phyloP scores from a whole-genome alignment of 2,113 vertebrate genomes.

The Anas platyrhynchos region DNA sequence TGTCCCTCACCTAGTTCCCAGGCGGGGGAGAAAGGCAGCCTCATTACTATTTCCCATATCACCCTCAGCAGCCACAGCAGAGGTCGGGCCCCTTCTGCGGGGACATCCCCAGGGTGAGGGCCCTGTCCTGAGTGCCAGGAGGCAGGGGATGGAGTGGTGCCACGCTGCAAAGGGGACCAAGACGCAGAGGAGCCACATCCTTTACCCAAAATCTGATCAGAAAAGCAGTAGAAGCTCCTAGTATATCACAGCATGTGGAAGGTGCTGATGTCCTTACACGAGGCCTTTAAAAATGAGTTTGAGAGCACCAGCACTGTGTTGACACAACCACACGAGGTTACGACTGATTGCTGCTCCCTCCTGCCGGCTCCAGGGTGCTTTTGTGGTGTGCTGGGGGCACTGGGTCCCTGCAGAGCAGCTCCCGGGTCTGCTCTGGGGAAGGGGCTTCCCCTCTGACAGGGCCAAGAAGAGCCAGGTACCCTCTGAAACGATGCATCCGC shows the following conservation, averaged over 20 bases:
- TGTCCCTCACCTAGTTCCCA: constrained; percentile 43
- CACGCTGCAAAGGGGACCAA: not conserved
- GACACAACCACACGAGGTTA: not conserved
- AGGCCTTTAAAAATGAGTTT: not conserved
- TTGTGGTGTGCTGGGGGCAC: not conserved
- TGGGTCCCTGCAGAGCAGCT: not conserved
- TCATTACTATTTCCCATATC: constrained; percentile 9
- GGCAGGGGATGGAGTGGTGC: not conserved
- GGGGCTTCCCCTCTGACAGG: not conserved
- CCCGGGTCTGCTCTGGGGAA: no score
- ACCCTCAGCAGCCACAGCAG: not conserved
- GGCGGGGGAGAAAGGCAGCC: constrained; percentile 6
- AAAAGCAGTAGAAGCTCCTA: not conserved
- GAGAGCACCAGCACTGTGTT: not conserved
- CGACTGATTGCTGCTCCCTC: not conserved
- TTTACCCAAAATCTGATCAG: not conserved
- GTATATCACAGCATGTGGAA: not conserved
- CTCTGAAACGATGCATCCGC: not conserved
- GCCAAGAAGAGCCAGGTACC: not conserved
- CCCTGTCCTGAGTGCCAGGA: not conserved
- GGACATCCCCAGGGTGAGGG: not conserved
- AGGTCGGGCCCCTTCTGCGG: not conserved
- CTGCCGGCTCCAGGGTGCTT: not conserved
- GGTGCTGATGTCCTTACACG: not conserved
- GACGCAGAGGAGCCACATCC: not conserved